A percentile compares a stretch with the other conserved stretches of the same genome.
Evolutionary conservation across 92 coral and sea anemone genomes (phyloP).

Genomic region (Pocillopora meandrina): DNA sequence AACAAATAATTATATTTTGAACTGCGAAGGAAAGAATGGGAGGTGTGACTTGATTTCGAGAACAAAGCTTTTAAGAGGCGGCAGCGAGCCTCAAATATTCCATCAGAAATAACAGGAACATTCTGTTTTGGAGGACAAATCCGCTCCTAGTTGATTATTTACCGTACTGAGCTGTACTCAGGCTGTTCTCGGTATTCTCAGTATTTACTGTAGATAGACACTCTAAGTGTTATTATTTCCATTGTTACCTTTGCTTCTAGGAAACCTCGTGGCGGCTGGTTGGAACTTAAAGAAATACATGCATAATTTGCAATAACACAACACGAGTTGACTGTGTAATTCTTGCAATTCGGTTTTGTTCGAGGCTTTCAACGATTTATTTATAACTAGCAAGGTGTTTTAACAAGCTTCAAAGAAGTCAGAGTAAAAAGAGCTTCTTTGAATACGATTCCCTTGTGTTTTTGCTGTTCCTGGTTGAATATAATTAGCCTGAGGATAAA

Average conservation of each 20-base stretch:
- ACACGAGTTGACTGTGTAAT: not conserved
- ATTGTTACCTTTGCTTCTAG: not conserved
- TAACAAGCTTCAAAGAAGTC: not conserved
- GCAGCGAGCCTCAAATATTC: no score
- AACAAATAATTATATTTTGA: no score
- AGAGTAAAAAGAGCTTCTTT: not conserved
- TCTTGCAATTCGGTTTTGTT: not conserved
- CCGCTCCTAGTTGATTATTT: no score
- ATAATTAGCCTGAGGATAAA: not conserved
- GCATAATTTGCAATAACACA: not conserved
- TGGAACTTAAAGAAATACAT: not conserved
- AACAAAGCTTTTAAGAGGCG: no score
- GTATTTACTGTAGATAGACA: no score
- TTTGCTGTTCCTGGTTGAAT: not conserved
- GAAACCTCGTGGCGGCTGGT: constrained; percentile 13
- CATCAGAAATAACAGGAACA: no score
- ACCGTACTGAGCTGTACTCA: no score
- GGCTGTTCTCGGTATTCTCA: no score
- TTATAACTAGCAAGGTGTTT: not conserved
- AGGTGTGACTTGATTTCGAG: no score
- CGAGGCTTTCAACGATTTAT: not conserved
- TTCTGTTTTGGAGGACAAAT: no score
- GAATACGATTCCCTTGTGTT: not conserved
- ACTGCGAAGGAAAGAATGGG: no score
- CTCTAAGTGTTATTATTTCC: not conserved